These are phyloP conservation scores for Onychostruthus taczanowskii DNA, from an alignment of 2,113 vertebrate species.

Conservation along the genomic window DNA sequence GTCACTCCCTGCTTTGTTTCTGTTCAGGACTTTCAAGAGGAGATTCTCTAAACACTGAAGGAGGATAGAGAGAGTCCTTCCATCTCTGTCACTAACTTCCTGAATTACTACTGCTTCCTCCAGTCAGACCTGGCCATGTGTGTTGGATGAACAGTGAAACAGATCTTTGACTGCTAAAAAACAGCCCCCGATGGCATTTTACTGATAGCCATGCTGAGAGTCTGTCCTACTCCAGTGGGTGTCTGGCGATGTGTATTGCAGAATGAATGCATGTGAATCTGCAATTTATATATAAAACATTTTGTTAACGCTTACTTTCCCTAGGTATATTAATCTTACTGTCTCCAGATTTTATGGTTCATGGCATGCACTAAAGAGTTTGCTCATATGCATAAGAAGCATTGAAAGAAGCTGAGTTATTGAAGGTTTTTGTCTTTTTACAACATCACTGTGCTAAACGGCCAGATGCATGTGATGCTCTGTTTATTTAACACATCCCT, in stretches of 20 bases:
- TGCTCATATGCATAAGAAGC: not conserved
- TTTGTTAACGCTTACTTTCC: not conserved
- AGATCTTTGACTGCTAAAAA: not conserved
- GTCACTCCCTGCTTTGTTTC: not conserved
- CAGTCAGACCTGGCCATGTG: not conserved
- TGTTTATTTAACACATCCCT: not conserved
- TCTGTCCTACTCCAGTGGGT: not conserved
- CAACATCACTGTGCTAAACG: not conserved
- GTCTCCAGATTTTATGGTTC: not conserved
- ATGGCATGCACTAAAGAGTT: not conserved
- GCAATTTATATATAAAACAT: not conserved
- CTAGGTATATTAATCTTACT: not conserved
- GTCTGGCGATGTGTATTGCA: not conserved
- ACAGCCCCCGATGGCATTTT: not conserved
- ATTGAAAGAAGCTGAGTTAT: not conserved
- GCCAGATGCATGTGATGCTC: not conserved
- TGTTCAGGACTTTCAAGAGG: not conserved
- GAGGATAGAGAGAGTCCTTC: not conserved
- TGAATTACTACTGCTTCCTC: not conserved
- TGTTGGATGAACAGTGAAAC: not conserved
- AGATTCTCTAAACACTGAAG: not conserved
- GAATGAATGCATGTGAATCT: not conserved
- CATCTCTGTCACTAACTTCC: not conserved
- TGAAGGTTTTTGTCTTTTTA: not conserved
- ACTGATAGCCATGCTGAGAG: not conserved